Percentiles rank a stretch among this genome's conserved stretches.
These are phyloP conservation scores for Drosophila meridiana DNA, from an alignment of 2,888 invertebrate genomes.

Conservation along the genomic window DNA sequence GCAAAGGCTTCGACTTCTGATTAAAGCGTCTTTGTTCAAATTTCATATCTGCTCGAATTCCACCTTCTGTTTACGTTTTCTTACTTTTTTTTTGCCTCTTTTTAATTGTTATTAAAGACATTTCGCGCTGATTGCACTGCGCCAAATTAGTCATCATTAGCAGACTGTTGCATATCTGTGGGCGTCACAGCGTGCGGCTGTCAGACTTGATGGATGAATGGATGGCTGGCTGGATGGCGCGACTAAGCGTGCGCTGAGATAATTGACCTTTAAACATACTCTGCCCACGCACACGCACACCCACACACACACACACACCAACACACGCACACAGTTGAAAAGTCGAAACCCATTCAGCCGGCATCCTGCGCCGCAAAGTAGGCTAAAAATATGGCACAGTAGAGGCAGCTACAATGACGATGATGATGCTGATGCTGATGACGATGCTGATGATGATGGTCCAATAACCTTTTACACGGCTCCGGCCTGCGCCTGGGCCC, in stretches of 20 bases:
- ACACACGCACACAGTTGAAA: conserved; percentile 23
- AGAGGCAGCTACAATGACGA: conserved; percentile 8
- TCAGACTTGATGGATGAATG: conserved; percentile 57
- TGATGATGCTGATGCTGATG: conserved; percentile 34
- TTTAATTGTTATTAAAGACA: conserved; percentile 57
- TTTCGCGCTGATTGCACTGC: conserved; percentile 31
- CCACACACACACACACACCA: conserved; percentile 3
- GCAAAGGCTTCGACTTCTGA: conserved; percentile 35
- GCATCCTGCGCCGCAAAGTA: conserved; percentile 68
- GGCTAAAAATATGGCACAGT: conserved; percentile 74
- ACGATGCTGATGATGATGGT: conserved; percentile 51
- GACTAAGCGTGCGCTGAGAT: conserved; percentile 51
- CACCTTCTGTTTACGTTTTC: neutral
- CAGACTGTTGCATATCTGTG: conserved; percentile 61
- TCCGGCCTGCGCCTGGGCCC: conserved; percentile 23
- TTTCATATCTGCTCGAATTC: neutral
- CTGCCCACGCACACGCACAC: conserved; percentile 30
- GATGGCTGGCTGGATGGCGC: conserved; percentile 36
- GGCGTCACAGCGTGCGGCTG: conserved; percentile 53
- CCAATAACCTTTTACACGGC: conserved; percentile 69
- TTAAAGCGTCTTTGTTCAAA: conserved; percentile 26
- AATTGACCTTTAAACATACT: conserved; percentile 76
- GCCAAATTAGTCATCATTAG: conserved; percentile 66
- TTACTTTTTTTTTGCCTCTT: neutral
- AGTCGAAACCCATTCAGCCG: conserved; percentile 42